These are phyloP conservation scores for Synanthedon vespiformis DNA, from an alignment of 2,888 invertebrate species.

Conservation along the genomic window DNA sequence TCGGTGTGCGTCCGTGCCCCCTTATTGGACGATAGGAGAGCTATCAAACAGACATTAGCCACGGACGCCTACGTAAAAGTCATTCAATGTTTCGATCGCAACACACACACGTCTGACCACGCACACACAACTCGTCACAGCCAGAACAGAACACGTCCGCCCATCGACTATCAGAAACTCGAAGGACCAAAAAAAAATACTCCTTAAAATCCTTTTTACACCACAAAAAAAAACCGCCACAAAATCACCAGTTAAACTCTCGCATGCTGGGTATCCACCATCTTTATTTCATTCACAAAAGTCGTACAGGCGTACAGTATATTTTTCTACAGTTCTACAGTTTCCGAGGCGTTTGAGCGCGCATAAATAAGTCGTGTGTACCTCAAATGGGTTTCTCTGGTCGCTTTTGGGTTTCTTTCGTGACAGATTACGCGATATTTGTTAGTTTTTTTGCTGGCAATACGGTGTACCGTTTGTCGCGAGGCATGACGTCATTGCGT, in stretches of 20 bases:
- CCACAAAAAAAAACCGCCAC: constrained; percentile 25
- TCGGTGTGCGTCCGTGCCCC: constrained; percentile 17
- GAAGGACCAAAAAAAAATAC: constrained; percentile 5
- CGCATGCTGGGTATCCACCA: constrained; percentile 50
- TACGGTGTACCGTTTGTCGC: constrained; percentile 30
- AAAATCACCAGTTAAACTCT: constrained; percentile 33
- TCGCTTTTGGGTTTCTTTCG: constrained; percentile 26
- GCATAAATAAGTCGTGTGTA: constrained; percentile 14
- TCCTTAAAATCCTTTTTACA: constrained; percentile 1
- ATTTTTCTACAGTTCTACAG: constrained; percentile 62
- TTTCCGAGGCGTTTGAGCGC: constrained; percentile 24
- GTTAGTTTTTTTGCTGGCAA: constrained; percentile 42
- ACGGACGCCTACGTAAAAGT: constrained; percentile 51
- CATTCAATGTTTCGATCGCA: constrained; percentile 65
- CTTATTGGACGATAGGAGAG: constrained; percentile 25
- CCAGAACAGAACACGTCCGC: constrained; percentile 6
- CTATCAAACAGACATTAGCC: constrained; percentile 57
- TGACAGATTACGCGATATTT: constrained; percentile 22
- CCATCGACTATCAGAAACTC: constrained; percentile 10
- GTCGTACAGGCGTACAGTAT: constrained; percentile 42
- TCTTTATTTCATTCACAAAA: constrained; percentile 71
- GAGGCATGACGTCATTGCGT: constrained; percentile 23
- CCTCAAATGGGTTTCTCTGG: constrained; percentile 11
- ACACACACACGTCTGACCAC: constrained; percentile 37
- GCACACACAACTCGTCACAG: constrained; percentile 27